Conservation (phyloP, 1,140 invertebrate genomes). For the Pseudomyrmex gracilis region DNA sequence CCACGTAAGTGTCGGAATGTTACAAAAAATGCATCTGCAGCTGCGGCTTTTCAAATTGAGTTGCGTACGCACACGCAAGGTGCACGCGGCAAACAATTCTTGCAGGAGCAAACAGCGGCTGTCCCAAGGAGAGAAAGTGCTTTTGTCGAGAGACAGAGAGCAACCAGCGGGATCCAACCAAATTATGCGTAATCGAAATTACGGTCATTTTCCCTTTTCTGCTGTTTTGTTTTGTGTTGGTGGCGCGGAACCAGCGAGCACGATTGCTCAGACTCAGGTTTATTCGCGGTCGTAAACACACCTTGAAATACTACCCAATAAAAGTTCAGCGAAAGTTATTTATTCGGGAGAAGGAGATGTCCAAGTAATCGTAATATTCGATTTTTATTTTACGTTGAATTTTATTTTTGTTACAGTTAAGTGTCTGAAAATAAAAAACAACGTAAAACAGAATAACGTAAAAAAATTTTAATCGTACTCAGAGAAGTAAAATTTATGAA, state of each 20-base stretch:
- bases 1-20: conserved; percentile 10
- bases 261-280: conserved; percentile 9
- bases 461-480: too few relatives aligned
- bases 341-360: neutral
- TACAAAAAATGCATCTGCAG: conserved; percentile 15
- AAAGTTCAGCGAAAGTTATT: conserved; percentile 32
- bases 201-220: conserved; percentile 73
- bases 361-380: neutral
- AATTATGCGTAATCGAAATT: conserved; percentile 79
- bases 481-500: too few relatives aligned
- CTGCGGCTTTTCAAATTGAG: conserved; percentile 24
- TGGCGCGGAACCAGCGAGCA: conserved; percentile 58
- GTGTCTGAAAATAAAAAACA: too few relatives aligned
- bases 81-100: conserved; percentile 9
- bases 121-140: conserved; percentile 76
- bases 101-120: conserved; percentile 39
- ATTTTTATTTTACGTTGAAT: neutral
- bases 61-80: neutral
- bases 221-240: conserved; percentile 64
- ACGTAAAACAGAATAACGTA: too few relatives aligned
- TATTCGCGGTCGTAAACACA: conserved; percentile 40
- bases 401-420: neutral
- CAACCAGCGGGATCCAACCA: conserved; percentile 67
- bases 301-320: conserved; percentile 29
- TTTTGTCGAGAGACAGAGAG: conserved; percentile 64